These are phyloP conservation scores for Matsumyia berberina DNA, from an alignment of 2,888 invertebrate species.

Conservation along the genomic window DNA sequence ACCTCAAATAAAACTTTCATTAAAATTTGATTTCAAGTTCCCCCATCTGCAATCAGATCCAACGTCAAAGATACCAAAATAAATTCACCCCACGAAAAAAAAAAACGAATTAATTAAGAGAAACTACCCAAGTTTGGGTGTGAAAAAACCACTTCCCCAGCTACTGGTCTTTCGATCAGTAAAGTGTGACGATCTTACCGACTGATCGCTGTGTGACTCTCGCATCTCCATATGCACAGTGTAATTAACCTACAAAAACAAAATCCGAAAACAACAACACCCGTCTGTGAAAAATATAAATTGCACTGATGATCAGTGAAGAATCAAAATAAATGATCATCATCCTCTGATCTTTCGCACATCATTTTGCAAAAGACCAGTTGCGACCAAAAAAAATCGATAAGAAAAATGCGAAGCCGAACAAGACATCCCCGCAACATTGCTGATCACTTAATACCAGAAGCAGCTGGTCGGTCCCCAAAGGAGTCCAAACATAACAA, in stretches of 20 bases:
- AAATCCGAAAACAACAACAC: constrained; percentile 14
- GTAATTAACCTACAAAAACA: constrained; percentile 70
- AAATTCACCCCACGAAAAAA: constrained; percentile 1
- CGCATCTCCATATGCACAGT: constrained; percentile 24
- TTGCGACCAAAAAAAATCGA: constrained; percentile 34
- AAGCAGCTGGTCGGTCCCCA: constrained; percentile 60
- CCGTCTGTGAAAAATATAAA: constrained; percentile 67
- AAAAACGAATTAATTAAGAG: constrained; percentile 59
- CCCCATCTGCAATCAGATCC: constrained; percentile 5
- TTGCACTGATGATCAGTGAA: constrained; percentile 72
- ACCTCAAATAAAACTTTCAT: neutral
- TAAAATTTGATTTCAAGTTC: neutral
- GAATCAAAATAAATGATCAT: constrained; percentile 75
- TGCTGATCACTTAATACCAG: constrained; percentile 67
- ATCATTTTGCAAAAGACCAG: constrained; percentile 71
- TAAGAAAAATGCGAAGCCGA: constrained; percentile 11
- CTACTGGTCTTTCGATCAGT: constrained; percentile 58
- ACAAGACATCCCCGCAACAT: constrained; percentile 2
- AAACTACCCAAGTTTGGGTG: constrained; percentile 59
- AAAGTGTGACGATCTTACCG: constrained; percentile 48
- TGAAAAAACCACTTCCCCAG: constrained; percentile 65
- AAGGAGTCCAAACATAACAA: constrained; percentile 42
- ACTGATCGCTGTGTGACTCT: constrained; percentile 42
- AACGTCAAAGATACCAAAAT: constrained; percentile 16
- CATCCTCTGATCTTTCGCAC: constrained; percentile 70